These are phyloP conservation scores for Entosphenus tridentatus DNA, from an alignment of 2,113 vertebrate genomes.

Conservation along the genomic window DNA sequence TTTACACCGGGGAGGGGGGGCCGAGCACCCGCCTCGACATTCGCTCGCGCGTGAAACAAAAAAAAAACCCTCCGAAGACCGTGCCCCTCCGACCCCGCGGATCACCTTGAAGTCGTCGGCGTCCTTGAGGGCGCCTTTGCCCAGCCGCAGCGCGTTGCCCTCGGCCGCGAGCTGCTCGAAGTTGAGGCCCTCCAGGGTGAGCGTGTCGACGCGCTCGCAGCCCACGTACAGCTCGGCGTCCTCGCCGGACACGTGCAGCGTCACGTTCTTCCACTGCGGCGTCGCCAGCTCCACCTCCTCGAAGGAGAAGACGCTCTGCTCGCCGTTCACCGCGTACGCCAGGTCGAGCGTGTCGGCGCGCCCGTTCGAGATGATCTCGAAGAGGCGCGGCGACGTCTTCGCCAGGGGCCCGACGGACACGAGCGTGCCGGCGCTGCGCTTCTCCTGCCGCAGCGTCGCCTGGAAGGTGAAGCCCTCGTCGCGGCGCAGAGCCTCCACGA, in stretches of 20 bases:
- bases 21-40: too few species aligned
- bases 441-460: slow-evolving; percentile 58
- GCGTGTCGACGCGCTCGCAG: slow-evolving; percentile 61
- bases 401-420: slow-evolving; percentile 54
- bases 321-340: slow-evolving; percentile 40
- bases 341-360: slow-evolving; percentile 63
- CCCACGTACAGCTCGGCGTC: slow-evolving; percentile 64
- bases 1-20: too few species aligned
- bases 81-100: neutral
- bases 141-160: slow-evolving; percentile 42
- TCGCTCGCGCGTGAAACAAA: too few species aligned
- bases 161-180: slow-evolving; percentile 40
- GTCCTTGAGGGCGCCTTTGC: slow-evolving; percentile 37
- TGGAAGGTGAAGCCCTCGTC: slow-evolving; percentile 78
- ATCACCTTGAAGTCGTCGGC: slow-evolving; percentile 65
- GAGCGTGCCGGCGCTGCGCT: slow-evolving; percentile 48
- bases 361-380: slow-evolving; percentile 76
- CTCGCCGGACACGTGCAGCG: slow-evolving; percentile 76
- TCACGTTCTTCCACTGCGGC: slow-evolving; percentile 80
- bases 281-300: slow-evolving; percentile 56
- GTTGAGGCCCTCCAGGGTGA: slow-evolving; percentile 60
- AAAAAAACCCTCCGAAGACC: neutral
- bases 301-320: slow-evolving; percentile 51
- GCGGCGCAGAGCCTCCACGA: slow-evolving; percentile 53
- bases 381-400: slow-evolving; percentile 43